Percentiles rank a stretch among this genome's conserved stretches.
phyloP scores from a whole-genome alignment of 2,888 invertebrate genomes.

The Steinernema hermaphroditum region DNA sequence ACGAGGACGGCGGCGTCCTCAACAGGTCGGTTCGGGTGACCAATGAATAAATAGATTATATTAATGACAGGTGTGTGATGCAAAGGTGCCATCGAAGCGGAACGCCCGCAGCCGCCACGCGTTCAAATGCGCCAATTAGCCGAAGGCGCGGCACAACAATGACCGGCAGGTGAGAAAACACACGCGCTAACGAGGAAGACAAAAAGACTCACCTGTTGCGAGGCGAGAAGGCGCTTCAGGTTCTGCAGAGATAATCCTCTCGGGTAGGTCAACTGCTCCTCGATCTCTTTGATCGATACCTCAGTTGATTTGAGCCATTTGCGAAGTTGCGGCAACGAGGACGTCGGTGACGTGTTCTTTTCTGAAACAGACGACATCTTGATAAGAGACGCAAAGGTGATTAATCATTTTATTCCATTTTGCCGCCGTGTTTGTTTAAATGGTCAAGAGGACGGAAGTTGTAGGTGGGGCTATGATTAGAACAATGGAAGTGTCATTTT shows the following conservation, averaged over 20 bases:
- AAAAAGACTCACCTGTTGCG: neutral
- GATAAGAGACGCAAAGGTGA: too few species aligned
- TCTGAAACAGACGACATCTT: neutral
- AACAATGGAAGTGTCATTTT: too few species aligned
- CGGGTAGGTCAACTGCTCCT: slow-evolving; percentile 18
- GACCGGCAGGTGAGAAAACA: slow-evolving; percentile 8
- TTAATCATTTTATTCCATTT: too few species aligned
- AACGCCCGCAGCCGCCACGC: neutral
- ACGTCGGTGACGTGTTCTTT: neutral
- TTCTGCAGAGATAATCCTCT: slow-evolving; percentile 18
- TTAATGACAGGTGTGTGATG: slow-evolving; percentile 26
- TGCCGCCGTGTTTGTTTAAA: too few species aligned
- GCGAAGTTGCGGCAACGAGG: slow-evolving; percentile 6
- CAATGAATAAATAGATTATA: slow-evolving; percentile 18
- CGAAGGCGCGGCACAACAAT: neutral
- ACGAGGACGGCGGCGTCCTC: neutral
- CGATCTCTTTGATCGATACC: slow-evolving; percentile 20
- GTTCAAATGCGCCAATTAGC: neutral
- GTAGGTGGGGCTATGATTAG: too few species aligned
- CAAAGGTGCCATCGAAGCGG: slow-evolving; percentile 9
- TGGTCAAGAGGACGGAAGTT: too few species aligned
- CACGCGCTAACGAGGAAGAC: neutral
- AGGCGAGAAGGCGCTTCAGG: slow-evolving; percentile 17
- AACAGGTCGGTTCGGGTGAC: slow-evolving; percentile 3
- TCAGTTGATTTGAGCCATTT: slow-evolving; percentile 21